A percentile compares a stretch with the other conserved stretches of the same genome.
Conservation (phyloP, 2,797 vertebrate species). For the Coracias cyanogaster region DNA sequence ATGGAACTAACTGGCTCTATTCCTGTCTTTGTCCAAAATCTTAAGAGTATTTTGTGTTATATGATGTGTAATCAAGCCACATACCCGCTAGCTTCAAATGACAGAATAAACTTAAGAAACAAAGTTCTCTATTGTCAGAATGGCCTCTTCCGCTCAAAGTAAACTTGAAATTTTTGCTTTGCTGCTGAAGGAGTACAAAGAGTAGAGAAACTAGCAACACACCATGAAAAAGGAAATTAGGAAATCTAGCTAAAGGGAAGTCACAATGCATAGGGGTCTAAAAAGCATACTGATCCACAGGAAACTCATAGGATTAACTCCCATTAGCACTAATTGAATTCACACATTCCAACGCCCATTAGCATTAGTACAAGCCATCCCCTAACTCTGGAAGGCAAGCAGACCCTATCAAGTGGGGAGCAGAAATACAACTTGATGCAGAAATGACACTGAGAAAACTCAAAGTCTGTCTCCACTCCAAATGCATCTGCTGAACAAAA, state of each 20-base stretch:
- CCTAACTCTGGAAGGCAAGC: neutral
- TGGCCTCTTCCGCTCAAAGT: neutral
- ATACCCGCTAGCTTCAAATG: neutral
- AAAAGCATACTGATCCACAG: neutral
- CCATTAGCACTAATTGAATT: neutral
- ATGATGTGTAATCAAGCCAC: neutral
- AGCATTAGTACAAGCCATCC: neutral
- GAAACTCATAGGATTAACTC: neutral
- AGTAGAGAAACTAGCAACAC: neutral
- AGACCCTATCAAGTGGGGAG: neutral
- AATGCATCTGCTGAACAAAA: neutral
- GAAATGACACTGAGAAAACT: neutral
- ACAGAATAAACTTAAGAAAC: neutral
- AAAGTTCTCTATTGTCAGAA: neutral
- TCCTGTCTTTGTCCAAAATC: neutral
- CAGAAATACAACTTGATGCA: neutral
- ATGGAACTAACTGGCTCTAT: neutral
- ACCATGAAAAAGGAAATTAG: constrained; percentile 5
- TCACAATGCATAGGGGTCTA: neutral
- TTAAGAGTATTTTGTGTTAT: neutral
- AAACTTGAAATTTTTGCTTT: neutral
- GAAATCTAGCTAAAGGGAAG: neutral
- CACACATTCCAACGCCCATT: neutral
- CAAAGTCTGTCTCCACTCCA: neutral
- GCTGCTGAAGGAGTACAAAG: neutral